phyloP scores from a whole-genome alignment of 2,113 vertebrate genomes.

The Polyodon spathula region DNA sequence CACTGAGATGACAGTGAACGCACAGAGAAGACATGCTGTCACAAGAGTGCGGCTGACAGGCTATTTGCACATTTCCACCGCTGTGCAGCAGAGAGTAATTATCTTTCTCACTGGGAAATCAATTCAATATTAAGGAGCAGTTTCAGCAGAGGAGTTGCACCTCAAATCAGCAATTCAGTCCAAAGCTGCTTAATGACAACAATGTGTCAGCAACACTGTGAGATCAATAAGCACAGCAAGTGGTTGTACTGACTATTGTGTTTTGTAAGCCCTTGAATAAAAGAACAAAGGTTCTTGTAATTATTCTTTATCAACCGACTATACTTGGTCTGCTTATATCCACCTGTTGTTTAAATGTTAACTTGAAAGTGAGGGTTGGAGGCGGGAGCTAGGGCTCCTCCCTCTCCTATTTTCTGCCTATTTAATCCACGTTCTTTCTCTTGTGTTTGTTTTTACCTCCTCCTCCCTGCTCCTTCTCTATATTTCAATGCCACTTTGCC shows the following conservation, averaged over 20 bases:
- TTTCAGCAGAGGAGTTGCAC: slow-evolving; percentile 27
- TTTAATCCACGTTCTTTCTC: too few relatives aligned
- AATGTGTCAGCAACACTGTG: slow-evolving; percentile 12
- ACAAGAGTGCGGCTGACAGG: slow-evolving; percentile 28
- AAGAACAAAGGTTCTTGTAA: too few relatives aligned
- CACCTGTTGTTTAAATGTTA: too few relatives aligned
- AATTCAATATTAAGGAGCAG: slow-evolving; percentile 35
- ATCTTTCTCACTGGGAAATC: slow-evolving; percentile 41
- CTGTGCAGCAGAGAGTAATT: slow-evolving; percentile 39
- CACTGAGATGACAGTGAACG: slow-evolving; percentile 21
- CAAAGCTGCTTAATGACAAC: slow-evolving; percentile 7
- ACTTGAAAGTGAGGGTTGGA: too few relatives aligned
- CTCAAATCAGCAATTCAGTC: slow-evolving; percentile 3
- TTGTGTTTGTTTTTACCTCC: too few relatives aligned
- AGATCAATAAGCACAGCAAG: slow-evolving; percentile 1
- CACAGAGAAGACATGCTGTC: slow-evolving; percentile 20
- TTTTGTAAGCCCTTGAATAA: too few relatives aligned
- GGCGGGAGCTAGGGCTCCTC: too few relatives aligned
- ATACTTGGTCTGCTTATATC: too few relatives aligned
- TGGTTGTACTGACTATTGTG: not conserved
- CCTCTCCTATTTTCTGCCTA: too few relatives aligned
- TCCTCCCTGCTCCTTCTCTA: too few relatives aligned
- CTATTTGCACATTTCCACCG: slow-evolving; percentile 33
- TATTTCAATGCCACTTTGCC: too few relatives aligned
- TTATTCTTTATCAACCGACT: too few relatives aligned